Conservation (phyloP, 2,888 invertebrate species). For the Phragmatobia fuliginosa region DNA sequence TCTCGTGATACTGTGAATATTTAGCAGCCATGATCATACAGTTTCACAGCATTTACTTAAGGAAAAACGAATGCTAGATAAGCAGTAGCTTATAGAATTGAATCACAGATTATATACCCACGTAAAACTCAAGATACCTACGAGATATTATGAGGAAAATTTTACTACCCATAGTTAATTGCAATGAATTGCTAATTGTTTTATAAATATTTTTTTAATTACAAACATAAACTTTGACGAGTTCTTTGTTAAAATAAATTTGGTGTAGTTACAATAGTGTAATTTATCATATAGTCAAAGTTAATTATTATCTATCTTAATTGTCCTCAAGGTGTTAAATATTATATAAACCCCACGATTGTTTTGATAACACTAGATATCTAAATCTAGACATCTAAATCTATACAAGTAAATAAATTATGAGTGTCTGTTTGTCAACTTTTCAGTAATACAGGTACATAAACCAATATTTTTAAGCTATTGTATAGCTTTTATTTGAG, state of each 20-base stretch:
- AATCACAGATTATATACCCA: neutral
- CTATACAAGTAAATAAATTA: too few species aligned
- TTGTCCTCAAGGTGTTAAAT: too few species aligned
- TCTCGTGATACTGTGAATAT: neutral
- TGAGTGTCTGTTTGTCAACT: too few species aligned
- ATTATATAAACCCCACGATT: too few species aligned
- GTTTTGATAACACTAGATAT: too few species aligned
- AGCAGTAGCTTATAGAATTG: neutral
- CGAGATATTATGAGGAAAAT: neutral
- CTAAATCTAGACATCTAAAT: too few species aligned
- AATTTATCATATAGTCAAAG: neutral
- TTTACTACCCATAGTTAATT: neutral
- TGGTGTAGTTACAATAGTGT: neutral
- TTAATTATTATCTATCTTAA: neutral
- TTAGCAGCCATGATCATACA: neutral
- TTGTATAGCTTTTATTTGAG: too few species aligned
- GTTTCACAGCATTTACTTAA: neutral
- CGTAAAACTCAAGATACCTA: neutral
- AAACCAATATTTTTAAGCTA: too few species aligned
- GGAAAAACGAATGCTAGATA: neutral
- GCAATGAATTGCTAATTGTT: neutral
- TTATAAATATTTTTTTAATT: neutral
- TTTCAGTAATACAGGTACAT: too few species aligned
- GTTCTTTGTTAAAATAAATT: neutral
- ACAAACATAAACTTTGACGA: neutral